Base-by-base conservation (phyloP, 2,888 invertebrate species). In the Bugula neritina region DNA sequence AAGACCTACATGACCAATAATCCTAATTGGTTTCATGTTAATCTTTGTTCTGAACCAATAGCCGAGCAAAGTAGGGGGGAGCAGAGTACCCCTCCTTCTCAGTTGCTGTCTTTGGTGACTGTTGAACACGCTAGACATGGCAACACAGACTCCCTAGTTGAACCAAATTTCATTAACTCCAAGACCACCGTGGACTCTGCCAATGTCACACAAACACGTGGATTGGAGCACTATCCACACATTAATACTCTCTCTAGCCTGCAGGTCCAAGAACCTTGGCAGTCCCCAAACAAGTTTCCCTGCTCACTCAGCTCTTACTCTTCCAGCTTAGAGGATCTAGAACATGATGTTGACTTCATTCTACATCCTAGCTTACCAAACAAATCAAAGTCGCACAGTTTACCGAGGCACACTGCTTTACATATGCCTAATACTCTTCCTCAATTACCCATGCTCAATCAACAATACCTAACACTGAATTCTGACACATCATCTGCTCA, bases 301-400 rank as follows among this genome's bases (percentile, higher is more conserved):
- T 43, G 43, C 43, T 31, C 10, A 31, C 25, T 63, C 31, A 27
- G 63, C 31, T 31, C 31, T 31, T 63, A 63, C 34, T 63, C 63
- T 2, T 63, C 63, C 31, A 63, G 63, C 31, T 31, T 63, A n/a
- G 63, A 63, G 34, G 63, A 63, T n/a, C n/a, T 63, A 5, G 63
- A 63, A n/a, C 63, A 63, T n/a, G 63, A 63, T 27, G 31, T 63
- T 25, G 31, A 63, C n/a, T 63, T 63, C 31, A 63, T 63, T 25
- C 34, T 63, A 2, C 27, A 63, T 31, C 63, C 63, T 31, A 31
- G 63, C 27, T 34, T 63, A 34, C 63, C 63, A 13, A 31, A 13
- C 31, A 13, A 43, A 43, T 43, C 43, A 10, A 43, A 10, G 17
- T 5, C 43, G 5, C 17, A 10, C 43, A 10, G 10, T 31, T n/a